Percentiles rank a stretch among this genome's conserved stretches.
These are phyloP conservation scores for Teleogryllus occipitalis DNA, from an alignment of 1,140 invertebrate species.

Conservation along the genomic window DNA sequence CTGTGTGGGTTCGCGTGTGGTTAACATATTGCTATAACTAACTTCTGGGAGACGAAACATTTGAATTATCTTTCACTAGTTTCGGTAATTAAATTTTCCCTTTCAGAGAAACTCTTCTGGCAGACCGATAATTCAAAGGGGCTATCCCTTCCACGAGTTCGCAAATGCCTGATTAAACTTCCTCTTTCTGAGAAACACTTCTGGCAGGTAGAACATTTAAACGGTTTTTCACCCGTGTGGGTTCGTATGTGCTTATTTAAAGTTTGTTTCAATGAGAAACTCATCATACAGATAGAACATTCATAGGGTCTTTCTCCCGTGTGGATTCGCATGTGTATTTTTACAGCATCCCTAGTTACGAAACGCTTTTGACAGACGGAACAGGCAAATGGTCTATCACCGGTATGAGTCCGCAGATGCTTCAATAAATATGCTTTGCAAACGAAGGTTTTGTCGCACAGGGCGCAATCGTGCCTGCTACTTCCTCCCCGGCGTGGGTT, in stretches of 20 bases:
- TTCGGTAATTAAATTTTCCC: conserved; percentile 3
- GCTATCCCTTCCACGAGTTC: not conserved
- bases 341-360: not conserved
- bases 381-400: not conserved
- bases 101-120: not conserved
- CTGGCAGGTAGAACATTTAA: too few relatives aligned
- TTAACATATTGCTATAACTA: not conserved
- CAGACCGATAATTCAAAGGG: conserved; percentile 7
- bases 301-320: too few relatives aligned
- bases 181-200: too few relatives aligned
- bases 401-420: not conserved
- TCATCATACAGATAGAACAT: too few relatives aligned
- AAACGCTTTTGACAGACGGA: not conserved
- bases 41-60: conserved; percentile 11
- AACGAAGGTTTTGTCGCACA: not conserved
- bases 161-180: too few relatives aligned
- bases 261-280: too few relatives aligned
- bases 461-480: not conserved
- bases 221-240: too few relatives aligned
- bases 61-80: conserved; percentile 15
- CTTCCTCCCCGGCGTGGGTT: too few relatives aligned
- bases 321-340: not conserved
- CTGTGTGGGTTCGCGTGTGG: too few relatives aligned
- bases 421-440: not conserved
- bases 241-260: too few relatives aligned